These are phyloP conservation scores for Cryptops parisi DNA, from an alignment of 2,888 invertebrate genomes.

Conservation along the genomic window DNA sequence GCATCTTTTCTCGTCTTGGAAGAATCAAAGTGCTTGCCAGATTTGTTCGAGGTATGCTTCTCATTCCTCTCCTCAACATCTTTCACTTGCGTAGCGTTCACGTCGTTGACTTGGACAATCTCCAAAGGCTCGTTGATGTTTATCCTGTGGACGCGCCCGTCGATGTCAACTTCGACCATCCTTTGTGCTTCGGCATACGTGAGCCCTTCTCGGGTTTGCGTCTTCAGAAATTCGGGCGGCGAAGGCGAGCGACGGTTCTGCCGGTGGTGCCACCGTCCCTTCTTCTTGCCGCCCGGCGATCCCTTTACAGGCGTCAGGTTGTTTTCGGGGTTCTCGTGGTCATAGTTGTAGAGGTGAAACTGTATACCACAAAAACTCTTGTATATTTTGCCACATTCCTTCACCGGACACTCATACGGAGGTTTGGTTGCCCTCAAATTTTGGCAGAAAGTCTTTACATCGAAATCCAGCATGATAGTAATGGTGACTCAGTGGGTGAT, in stretches of 20 bases:
- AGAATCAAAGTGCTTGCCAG: slow-evolving; percentile 17
- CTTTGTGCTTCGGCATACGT: slow-evolving; percentile 72
- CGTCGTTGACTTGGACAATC: slow-evolving; percentile 25
- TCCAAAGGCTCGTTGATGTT: slow-evolving; percentile 37
- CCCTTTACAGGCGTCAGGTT: slow-evolving; percentile 1
- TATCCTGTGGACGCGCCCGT: slow-evolving; percentile 54
- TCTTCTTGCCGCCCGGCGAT: background rate
- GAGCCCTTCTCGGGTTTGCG: slow-evolving; percentile 45
- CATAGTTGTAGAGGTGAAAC: slow-evolving; percentile 69
- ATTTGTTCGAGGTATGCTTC: background rate
- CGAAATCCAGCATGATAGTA: slow-evolving; percentile 64
- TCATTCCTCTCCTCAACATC: slow-evolving; percentile 3
- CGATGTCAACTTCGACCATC: slow-evolving; percentile 73
- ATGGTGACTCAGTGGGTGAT: too few relatives aligned
- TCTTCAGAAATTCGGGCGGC: slow-evolving; percentile 29
- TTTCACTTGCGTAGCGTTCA: background rate
- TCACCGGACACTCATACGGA: slow-evolving; percentile 72
- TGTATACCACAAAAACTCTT: slow-evolving; percentile 74
- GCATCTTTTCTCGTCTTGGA: slow-evolving; percentile 22
- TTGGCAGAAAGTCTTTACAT: slow-evolving; percentile 69
- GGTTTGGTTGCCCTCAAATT: slow-evolving; percentile 67
- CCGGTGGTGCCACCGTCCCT: slow-evolving; percentile 27
- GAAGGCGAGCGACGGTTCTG: slow-evolving; percentile 28
- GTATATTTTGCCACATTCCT: slow-evolving; percentile 69
- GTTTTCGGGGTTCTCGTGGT: slow-evolving; percentile 51